Evolutionary conservation across 2,888 invertebrate genomes (phyloP).

Genomic region (Leptarthrus brevirostris): DNA sequence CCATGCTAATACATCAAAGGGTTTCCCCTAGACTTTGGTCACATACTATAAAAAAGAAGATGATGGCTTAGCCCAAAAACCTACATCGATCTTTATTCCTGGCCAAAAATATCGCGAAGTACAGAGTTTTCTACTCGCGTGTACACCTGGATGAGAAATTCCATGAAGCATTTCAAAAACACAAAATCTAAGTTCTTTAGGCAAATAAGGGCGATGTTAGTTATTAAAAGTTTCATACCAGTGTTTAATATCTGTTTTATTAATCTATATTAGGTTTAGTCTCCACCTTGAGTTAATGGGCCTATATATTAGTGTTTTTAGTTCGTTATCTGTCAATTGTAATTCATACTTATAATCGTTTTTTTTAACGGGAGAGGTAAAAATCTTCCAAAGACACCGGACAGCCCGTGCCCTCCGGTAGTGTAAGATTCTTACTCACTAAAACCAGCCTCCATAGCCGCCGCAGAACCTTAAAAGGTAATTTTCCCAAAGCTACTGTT

Average conservation of each 20-base stretch:
- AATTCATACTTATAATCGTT: too few species aligned
- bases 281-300: too few species aligned
- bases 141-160: conserved; percentile 54
- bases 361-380: too few species aligned
- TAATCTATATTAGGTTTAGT: not conserved
- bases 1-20: too few species aligned
- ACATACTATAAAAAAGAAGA: too few species aligned
- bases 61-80: conserved; percentile 58
- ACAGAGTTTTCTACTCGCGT: conserved; percentile 55
- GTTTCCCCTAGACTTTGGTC: too few species aligned
- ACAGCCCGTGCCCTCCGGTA: too few species aligned
- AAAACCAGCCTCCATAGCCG: too few species aligned
- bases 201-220: conserved; percentile 55
- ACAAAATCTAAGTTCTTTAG: conserved; percentile 45
- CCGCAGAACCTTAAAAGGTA: too few species aligned
- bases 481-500: too few species aligned
- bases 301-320: not conserved
- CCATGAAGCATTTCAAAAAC: not conserved
- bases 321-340: conserved; percentile 17
- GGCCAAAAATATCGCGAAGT: conserved; percentile 58
- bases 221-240: conserved; percentile 19
- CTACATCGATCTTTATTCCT: conserved; percentile 57
- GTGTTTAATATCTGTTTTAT: not conserved
- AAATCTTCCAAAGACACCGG: too few species aligned
- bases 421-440: too few species aligned